phyloP scores from a whole-genome alignment of 2,888 invertebrate genomes.

The Tenodera sinensis region DNA sequence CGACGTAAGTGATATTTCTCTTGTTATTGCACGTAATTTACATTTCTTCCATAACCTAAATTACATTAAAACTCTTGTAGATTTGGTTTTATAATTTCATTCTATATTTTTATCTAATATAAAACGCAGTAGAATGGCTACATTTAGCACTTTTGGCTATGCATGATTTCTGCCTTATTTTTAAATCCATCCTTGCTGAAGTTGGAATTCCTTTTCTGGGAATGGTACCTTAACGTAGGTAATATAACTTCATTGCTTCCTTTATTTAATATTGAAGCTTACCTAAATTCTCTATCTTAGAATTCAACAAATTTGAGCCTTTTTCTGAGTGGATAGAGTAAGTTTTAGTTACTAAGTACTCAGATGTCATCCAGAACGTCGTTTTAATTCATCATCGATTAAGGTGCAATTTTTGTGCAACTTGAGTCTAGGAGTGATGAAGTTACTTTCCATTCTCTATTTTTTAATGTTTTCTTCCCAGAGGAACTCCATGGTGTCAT shows the following conservation, averaged over 20 bases:
- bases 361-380: neutral
- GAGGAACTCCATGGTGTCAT: too few species aligned
- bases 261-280: neutral
- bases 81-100: neutral
- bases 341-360: neutral
- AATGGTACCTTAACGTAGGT: neutral
- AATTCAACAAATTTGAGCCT: neutral
- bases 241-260: neutral
- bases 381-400: neutral
- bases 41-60: neutral
- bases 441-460: too few species aligned
- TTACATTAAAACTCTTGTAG: neutral
- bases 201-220: neutral
- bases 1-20: neutral
- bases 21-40: neutral
- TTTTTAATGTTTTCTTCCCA: too few species aligned
- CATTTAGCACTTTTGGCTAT: neutral
- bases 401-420: neutral
- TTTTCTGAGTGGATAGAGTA: neutral
- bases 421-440: too few species aligned
- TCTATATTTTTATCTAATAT: neutral
- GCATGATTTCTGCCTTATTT: neutral
- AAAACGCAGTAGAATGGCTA: neutral
- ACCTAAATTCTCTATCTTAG: neutral
- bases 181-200: neutral